Evolutionary conservation across 2,888 invertebrate genomes (phyloP).

Genomic region (Drosophila quinaria): DNA sequence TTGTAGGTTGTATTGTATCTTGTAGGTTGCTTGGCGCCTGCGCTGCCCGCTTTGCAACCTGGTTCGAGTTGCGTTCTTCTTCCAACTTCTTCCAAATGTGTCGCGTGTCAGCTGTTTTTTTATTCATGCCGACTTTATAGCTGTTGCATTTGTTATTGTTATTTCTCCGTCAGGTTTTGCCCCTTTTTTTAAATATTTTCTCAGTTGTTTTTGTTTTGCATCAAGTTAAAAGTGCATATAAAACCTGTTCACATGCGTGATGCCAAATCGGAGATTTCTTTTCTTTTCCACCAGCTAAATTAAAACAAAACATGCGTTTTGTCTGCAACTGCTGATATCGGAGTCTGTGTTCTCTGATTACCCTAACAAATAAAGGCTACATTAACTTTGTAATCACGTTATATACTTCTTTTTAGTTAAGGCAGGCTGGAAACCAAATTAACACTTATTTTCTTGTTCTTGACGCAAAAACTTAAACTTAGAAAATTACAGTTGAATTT

Average conservation of each 20-base stretch:
- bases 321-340: slow-evolving; percentile 60
- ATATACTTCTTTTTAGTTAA: too few relatives aligned
- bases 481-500: too few relatives aligned
- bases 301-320: slow-evolving; percentile 79
- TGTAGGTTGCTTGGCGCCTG: slow-evolving; percentile 39
- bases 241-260: slow-evolving; percentile 66
- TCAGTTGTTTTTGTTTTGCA: slow-evolving; percentile 19
- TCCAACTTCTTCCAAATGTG: not conserved
- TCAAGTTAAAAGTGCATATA: slow-evolving; percentile 20
- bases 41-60: slow-evolving; percentile 29
- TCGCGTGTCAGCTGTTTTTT: slow-evolving; percentile 75
- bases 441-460: too few relatives aligned
- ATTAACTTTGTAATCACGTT: not conserved
- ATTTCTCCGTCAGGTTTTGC: slow-evolving; percentile 38
- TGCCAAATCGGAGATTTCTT: slow-evolving; percentile 30
- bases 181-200: slow-evolving; percentile 40
- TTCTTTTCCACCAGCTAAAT: slow-evolving; percentile 61
- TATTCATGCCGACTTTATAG: slow-evolving; percentile 29
- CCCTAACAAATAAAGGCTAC: not conserved
- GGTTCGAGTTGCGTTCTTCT: slow-evolving; percentile 29
- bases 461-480: too few relatives aligned
- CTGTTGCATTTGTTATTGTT: slow-evolving; percentile 29
- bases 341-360: slow-evolving; percentile 10
- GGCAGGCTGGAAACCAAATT: too few relatives aligned
- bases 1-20: not conserved